Evolutionary conservation across 2,888 invertebrate genomes (phyloP).

Genomic region (Cotesia congregata): DNA sequence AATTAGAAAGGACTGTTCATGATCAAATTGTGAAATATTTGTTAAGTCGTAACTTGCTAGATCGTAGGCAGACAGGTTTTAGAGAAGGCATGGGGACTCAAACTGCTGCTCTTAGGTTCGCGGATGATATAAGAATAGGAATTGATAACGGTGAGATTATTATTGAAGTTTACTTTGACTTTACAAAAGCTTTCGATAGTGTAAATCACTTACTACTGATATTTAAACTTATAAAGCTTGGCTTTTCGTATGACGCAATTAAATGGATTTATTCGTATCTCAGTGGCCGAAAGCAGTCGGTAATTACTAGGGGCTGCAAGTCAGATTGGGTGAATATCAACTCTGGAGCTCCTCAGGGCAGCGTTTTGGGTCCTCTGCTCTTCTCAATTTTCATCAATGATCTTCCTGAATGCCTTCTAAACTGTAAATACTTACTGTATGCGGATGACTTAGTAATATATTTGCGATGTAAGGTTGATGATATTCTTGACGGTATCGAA

Average conservation of each 20-base stretch:
- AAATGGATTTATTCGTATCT: conserved; percentile 23
- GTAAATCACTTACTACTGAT: background rate
- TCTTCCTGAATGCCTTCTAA: background rate
- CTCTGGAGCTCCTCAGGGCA: conserved; percentile 37
- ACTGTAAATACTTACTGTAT: conserved; percentile 12
- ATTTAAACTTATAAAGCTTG: background rate
- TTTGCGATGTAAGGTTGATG: background rate
- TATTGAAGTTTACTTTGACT: conserved; percentile 24
- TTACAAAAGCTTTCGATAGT: conserved; percentile 29
- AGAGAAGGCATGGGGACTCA: conserved; percentile 31
- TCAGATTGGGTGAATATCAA: conserved; percentile 28
- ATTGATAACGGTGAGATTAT: conserved; percentile 18
- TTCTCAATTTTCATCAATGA: background rate
- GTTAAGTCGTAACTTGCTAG: background rate
- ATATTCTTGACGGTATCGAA: background rate
- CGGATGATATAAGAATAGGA: conserved; percentile 22
- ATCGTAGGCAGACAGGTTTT: conserved; percentile 16
- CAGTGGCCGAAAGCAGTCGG: conserved; percentile 22
- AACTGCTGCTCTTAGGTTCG: conserved; percentile 21
- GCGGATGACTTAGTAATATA: conserved; percentile 25
- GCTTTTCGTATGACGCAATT: background rate
- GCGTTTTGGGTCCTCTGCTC: conserved; percentile 36
- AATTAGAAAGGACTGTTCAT: background rate
- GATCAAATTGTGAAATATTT: background rate
- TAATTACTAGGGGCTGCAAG: background rate